phyloP scores from a whole-genome alignment of 2,797 vertebrate species.

The Gambelia wislizenii region DNA sequence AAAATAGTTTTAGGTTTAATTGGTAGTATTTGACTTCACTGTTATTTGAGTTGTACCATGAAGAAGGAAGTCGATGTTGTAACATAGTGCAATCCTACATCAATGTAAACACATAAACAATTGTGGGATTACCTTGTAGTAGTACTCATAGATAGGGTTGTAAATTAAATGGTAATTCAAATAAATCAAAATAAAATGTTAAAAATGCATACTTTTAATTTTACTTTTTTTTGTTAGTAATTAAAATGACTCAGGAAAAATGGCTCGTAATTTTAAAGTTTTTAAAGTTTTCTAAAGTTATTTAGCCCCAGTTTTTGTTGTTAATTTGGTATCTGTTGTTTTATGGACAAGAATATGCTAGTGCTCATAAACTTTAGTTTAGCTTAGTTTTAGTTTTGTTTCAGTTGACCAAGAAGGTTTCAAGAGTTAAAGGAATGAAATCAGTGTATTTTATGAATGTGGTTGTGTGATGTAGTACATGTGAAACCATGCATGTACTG shows the following conservation, averaged over 20 bases:
- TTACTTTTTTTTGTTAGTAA: background rate
- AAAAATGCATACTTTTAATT: background rate
- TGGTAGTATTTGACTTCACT: background rate
- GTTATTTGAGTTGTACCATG: background rate
- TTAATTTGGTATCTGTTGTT: background rate
- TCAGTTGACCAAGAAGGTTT: background rate
- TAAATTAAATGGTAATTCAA: background rate
- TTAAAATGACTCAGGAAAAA: background rate
- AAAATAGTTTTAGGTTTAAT: rapidly evolving
- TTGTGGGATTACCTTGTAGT: background rate
- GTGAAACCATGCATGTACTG: conserved; percentile 3
- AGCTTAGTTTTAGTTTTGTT: background rate
- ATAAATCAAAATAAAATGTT: background rate
- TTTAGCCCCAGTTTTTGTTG: background rate
- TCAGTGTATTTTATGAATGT: background rate
- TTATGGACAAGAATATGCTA: background rate
- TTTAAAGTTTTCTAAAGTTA: background rate
- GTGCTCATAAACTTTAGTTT: background rate
- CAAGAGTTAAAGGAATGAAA: background rate
- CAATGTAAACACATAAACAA: background rate
- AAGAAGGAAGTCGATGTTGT: background rate
- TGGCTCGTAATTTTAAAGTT: background rate
- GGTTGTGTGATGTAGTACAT: background rate
- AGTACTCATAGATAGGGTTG: background rate
- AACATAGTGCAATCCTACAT: background rate